Conservation (phyloP, 53 echinoderm and acorn worm species). For the Echinarachnius parma region DNA sequence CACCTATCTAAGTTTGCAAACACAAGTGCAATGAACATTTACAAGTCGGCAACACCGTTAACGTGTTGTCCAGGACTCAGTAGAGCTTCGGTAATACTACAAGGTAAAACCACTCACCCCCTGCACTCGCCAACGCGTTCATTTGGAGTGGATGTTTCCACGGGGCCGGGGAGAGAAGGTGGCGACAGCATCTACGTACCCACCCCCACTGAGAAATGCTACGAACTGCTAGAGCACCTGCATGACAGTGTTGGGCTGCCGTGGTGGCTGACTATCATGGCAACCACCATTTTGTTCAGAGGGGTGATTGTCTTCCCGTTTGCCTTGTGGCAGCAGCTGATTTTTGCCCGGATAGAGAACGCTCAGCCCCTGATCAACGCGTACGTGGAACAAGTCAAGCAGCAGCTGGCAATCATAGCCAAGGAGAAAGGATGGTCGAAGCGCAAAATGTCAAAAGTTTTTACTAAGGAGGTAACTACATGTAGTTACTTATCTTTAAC, state of each 20-base stretch:
- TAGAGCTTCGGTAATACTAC: too few species aligned
- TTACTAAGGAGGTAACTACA: constrained; percentile 53
- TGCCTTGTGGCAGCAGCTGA: constrained; percentile 65
- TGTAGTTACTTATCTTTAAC: too few species aligned
- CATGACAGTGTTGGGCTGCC: constrained; percentile 62
- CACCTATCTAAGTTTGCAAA: too few species aligned
- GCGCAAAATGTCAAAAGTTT: constrained; percentile 56
- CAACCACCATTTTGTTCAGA: constrained; percentile 62
- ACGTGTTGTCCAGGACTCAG: too few species aligned
- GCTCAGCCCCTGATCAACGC: constrained; percentile 83
- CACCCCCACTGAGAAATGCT: constrained; percentile 66
- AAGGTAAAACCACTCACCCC: too few species aligned
- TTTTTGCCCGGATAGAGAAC: constrained; percentile 80
- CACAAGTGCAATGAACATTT: too few species aligned
- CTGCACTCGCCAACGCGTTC: not conserved
- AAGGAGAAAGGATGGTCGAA: constrained; percentile 87
- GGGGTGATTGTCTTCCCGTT: constrained; percentile 63
- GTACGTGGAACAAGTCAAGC: constrained; percentile 73
- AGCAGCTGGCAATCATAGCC: constrained; percentile 59
- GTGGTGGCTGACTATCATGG: constrained; percentile 84
- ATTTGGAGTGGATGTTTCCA: not conserved
- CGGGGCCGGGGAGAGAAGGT: too few species aligned
- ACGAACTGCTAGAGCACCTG: constrained; percentile 79
- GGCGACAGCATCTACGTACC: constrained; percentile 56
- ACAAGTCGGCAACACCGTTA: too few species aligned